A percentile compares a stretch with the other conserved stretches of the same genome.
phyloP scores from a whole-genome alignment of 2,888 invertebrate species.

The Allophyes oxyacanthae region DNA sequence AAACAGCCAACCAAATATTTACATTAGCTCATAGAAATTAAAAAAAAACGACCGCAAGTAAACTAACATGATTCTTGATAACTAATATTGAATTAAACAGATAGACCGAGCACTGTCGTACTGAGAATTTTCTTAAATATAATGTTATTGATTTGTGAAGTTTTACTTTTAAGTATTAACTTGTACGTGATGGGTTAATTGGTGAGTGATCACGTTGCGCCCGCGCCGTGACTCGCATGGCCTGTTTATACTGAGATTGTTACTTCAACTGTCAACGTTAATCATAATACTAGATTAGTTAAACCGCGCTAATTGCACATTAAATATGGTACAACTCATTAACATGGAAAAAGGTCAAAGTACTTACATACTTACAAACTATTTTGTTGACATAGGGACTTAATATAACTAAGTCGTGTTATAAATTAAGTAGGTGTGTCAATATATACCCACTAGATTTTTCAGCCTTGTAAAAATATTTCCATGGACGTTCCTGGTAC shows the following conservation, averaged over 20 bases:
- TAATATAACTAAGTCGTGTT: slow-evolving; percentile 29
- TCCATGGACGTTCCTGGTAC: slow-evolving; percentile 3
- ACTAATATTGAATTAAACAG: slow-evolving; percentile 59
- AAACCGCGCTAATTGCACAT: slow-evolving; percentile 63
- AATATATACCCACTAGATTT: slow-evolving; percentile 16
- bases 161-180: slow-evolving; percentile 67
- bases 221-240: slow-evolving; percentile 59
- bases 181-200: slow-evolving; percentile 73
- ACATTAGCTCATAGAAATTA: slow-evolving; percentile 71
- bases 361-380: slow-evolving; percentile 39
- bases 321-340: slow-evolving; percentile 63
- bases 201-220: slow-evolving; percentile 63
- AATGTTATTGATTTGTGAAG: slow-evolving; percentile 58
- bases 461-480: slow-evolving; percentile 20
- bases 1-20: slow-evolving; percentile 78
- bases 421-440: slow-evolving; percentile 24
- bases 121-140: slow-evolving; percentile 57
- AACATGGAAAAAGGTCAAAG: slow-evolving; percentile 60
- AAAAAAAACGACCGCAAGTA: slow-evolving; percentile 58
- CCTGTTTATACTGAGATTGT: slow-evolving; percentile 51
- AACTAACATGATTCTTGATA: slow-evolving; percentile 66
- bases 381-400: slow-evolving; percentile 34
- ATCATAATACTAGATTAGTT: slow-evolving; percentile 63
- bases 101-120: slow-evolving; percentile 50
- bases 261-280: slow-evolving; percentile 53